These are phyloP conservation scores for Brachyhypopomus gauderio DNA, from an alignment of 2,113 vertebrate species.

Conservation along the genomic window DNA sequence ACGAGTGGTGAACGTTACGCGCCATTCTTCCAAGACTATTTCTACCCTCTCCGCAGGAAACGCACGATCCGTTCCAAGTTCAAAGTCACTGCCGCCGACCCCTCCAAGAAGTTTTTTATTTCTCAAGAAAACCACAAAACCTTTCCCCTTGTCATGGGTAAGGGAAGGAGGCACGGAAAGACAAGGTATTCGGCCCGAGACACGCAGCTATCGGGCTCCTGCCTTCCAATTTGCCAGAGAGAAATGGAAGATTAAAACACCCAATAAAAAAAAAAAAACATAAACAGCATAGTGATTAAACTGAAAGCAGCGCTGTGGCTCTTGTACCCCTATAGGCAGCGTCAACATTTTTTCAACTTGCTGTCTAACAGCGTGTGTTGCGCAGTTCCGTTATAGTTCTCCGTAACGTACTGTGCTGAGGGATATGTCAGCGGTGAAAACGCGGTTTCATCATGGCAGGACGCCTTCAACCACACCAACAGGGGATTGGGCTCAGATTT, in stretches of 20 bases:
- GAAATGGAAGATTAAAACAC: conserved; percentile 33
- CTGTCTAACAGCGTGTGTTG: no score
- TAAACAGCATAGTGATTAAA: conserved; percentile 6
- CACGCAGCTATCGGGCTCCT: conserved; percentile 65
- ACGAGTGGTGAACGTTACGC: conserved; percentile 71
- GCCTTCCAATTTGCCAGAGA: conserved; percentile 54
- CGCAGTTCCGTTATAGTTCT: not conserved
- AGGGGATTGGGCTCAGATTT: conserved; percentile 62
- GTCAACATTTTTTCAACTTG: no score
- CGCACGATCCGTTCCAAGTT: conserved; percentile 96
- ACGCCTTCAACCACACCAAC: conserved; percentile 16
- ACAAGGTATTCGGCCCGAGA: conserved; percentile 64
- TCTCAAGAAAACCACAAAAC: conserved; percentile 77
- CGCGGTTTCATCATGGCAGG: not conserved
- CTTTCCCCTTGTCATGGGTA: conserved; percentile 69
- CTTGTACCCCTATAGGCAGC: no score
- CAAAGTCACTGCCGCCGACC: conserved; percentile 93
- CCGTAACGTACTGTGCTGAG: not conserved
- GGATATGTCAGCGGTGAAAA: not conserved
- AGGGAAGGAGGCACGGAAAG: conserved; percentile 54
- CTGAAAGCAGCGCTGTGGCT: not conserved
- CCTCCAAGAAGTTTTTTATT: conserved; percentile 88
- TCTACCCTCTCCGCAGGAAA: conserved; percentile 87
- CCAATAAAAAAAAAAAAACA: no score
- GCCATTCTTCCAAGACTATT: conserved; percentile 84